Percentiles rank a stretch among this genome's conserved stretches.
phyloP scores from a whole-genome alignment of 2,888 invertebrate species.

The Patella depressa region DNA sequence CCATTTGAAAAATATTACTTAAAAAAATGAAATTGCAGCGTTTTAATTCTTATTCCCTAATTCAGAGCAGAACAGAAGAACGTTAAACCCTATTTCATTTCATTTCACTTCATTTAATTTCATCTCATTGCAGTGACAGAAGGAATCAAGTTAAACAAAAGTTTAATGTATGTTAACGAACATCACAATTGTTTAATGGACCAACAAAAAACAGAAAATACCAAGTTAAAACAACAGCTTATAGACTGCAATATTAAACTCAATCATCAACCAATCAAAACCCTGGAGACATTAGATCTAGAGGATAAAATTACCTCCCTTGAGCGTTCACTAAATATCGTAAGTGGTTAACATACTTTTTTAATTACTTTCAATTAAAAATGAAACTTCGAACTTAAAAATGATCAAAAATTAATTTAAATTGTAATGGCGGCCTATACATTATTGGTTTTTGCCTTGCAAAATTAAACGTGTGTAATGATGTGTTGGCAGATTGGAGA shows the following conservation, averaged over 20 bases:
- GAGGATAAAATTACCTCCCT: conserved; percentile 1
- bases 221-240: conserved; percentile 21
- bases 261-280: conserved; percentile 8
- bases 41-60: no score
- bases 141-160: conserved; percentile 45
- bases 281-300: conserved; percentile 3
- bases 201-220: conserved; percentile 21
- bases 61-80: no score
- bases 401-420: no score
- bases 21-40: no score
- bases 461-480: conserved; percentile 6
- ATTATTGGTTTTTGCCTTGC: no score
- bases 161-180: conserved; percentile 47
- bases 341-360: neutral
- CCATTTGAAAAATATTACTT: no score
- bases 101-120: neutral
- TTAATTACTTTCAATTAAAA: no score
- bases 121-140: conserved; percentile 45
- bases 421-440: no score
- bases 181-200: conserved; percentile 55
- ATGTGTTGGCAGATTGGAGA: neutral
- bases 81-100: no score
- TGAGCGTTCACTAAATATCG: neutral
- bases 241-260: conserved; percentile 23
- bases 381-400: no score